A percentile compares a stretch with the other conserved stretches of the same genome.
phyloP scores from a whole-genome alignment of 2,888 invertebrate genomes.

The Spodoptera picta region DNA sequence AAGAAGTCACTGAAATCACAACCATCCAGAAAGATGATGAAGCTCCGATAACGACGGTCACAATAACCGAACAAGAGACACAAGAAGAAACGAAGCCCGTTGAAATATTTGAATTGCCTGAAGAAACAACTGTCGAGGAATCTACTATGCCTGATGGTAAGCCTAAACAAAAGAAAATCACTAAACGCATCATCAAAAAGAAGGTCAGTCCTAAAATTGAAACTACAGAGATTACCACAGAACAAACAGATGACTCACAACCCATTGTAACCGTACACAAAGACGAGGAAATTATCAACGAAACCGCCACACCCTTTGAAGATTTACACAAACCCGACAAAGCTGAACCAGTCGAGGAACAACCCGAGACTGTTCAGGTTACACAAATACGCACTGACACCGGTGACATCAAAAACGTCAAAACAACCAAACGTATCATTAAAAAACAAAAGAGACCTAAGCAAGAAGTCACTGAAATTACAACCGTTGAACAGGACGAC shows the following conservation, averaged over 20 bases:
- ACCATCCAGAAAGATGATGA: constrained; percentile 43
- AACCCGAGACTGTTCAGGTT: constrained; percentile 61
- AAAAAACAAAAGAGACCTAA: constrained; percentile 20
- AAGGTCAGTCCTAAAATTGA: constrained; percentile 67
- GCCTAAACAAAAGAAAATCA: constrained; percentile 62
- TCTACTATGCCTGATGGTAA: constrained; percentile 59
- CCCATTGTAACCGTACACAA: constrained; percentile 44
- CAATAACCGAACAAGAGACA: constrained; percentile 67
- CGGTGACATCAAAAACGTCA: not conserved
- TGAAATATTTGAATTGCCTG: constrained; percentile 25
- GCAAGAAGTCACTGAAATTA: constrained; percentile 33
- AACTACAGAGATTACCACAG: constrained; percentile 58
- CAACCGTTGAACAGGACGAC: constrained; percentile 61
- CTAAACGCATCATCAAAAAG: no score
- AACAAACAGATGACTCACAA: constrained; percentile 73
- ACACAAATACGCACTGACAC: constrained; percentile 17
- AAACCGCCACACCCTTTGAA: constrained; percentile 60
- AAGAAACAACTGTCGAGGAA: constrained; percentile 24
- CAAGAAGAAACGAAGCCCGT: constrained; percentile 56
- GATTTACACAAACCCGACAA: not conserved
- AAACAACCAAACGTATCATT: constrained; percentile 4
- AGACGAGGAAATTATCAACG: constrained; percentile 33
- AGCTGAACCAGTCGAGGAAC: not conserved
- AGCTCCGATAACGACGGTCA: constrained; percentile 67
- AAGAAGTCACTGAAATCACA: constrained; percentile 57